phyloP scores from a whole-genome alignment of 2,888 invertebrate species.

The Athripsodes cinereus region DNA sequence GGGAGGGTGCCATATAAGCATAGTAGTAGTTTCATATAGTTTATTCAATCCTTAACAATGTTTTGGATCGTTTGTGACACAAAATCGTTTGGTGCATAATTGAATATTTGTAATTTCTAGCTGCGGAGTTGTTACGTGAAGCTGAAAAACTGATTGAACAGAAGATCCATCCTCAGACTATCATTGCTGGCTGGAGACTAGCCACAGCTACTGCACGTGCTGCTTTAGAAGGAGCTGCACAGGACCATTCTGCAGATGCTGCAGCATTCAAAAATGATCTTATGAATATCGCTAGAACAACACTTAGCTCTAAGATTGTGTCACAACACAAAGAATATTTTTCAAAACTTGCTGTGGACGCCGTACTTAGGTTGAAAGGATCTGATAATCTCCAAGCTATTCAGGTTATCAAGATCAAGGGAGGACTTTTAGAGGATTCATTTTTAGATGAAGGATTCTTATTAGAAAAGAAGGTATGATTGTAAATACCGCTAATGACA shows the following conservation, averaged over 20 bases:
- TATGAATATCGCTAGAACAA: constrained; percentile 94
- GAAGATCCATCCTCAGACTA: constrained; percentile 97
- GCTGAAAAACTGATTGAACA: constrained; percentile 91
- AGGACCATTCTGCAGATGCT: constrained; percentile 75
- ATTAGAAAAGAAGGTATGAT: constrained; percentile 78
- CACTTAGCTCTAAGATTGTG: constrained; percentile 95
- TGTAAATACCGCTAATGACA: background rate
- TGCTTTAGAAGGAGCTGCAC: constrained; percentile 72
- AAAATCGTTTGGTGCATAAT: no score
- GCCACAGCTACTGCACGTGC: constrained; percentile 79
- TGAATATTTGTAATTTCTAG: constrained; percentile 39
- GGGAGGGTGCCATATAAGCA: no score
- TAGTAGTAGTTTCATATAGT: no score
- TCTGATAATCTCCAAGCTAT: constrained; percentile 94
- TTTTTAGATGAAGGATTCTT: constrained; percentile 95
- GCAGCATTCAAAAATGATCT: constrained; percentile 80
- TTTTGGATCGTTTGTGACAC: no score
- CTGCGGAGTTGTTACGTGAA: constrained; percentile 89
- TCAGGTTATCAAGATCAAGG: constrained; percentile 96
- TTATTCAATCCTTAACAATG: no score
- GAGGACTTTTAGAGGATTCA: constrained; percentile 89
- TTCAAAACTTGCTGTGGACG: constrained; percentile 90
- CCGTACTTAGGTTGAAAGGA: constrained; percentile 90
- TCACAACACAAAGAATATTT: constrained; percentile 97
- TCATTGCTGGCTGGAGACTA: constrained; percentile 91